Evolutionary conservation across 2,888 invertebrate genomes (phyloP).

Genomic region (Drosophila nigritarsus): DNA sequence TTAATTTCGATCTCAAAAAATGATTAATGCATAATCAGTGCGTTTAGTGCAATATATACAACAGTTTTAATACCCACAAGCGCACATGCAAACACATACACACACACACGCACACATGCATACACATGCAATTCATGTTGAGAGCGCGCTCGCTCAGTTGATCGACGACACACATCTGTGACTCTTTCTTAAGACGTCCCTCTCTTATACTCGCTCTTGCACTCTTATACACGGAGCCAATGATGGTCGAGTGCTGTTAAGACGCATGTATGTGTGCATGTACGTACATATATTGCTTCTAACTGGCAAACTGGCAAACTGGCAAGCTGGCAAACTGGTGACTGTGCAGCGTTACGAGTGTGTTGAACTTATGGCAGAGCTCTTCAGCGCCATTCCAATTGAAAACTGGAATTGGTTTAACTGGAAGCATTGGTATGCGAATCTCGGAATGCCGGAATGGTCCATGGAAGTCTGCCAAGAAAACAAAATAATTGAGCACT

Average conservation of each 20-base stretch:
- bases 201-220: slow-evolving; percentile 35
- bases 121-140: neutral
- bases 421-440: slow-evolving; percentile 79
- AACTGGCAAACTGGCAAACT: slow-evolving; percentile 64
- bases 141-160: slow-evolving; percentile 11
- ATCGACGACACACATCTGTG: slow-evolving; percentile 1
- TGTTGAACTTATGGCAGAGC: slow-evolving; percentile 71
- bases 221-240: slow-evolving; percentile 25
- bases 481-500: slow-evolving; percentile 77
- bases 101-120: neutral
- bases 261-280: neutral
- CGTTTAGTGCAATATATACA: slow-evolving; percentile 1
- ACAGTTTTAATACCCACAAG: neutral
- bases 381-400: slow-evolving; percentile 67
- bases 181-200: slow-evolving; percentile 16
- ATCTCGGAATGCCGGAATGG: slow-evolving; percentile 81
- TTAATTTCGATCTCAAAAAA: neutral
- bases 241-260: slow-evolving; percentile 35
- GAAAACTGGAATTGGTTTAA: slow-evolving; percentile 82
- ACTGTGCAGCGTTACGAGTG: slow-evolving; percentile 70
- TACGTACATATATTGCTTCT: slow-evolving; percentile 61
- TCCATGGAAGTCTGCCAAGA: slow-evolving; percentile 73
- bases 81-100: neutral
- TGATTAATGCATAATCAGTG: neutral
- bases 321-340: slow-evolving; percentile 52